Base-by-base conservation (phyloP, 2,113 vertebrate species). In the Chroicocephalus ridibundus region DNA sequence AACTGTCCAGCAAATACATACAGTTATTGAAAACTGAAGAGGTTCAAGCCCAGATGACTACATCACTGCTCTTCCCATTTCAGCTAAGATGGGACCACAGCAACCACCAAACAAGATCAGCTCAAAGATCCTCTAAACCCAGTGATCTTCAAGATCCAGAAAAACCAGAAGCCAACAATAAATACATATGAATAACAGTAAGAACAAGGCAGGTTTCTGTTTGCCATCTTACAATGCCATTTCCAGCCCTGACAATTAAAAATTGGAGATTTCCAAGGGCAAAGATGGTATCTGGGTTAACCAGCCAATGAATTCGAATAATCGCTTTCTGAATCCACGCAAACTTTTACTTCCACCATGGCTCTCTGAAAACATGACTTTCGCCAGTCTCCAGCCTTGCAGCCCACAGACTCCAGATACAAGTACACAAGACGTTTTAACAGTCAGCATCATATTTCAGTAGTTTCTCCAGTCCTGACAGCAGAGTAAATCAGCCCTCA, bases 311-410 rank as follows among this genome's bases (percentile, higher is more conserved):
- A 74, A 70, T 62, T 29, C 3, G 10, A 88, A 22, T 2, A 57
- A n/a, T 3, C 4, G 1, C 26, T n/a, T 83, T 58, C 32, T 84
- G 42, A 81, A 70, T 25, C 19, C 15, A 51, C 0, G 1, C 4
- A 54, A 66, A 42, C 20, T 42, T 84, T 46, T n/a, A 55, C 24
- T 81, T 42, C 46, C 13, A 66, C 20, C 9, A 10, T 0, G 0
- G 51, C 19, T 27, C 58, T 57, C 68, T 60, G 26, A 19, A 94
- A 54, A 69, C 17, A 12, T 10, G 16, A 13, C 17, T 22, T 20
- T 34, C 25, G 40, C 15, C n/a, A 64, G 24, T 3, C 18, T 86
- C 54, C 46, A 90, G 31, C 32, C 47, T 51, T 34, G 12, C 24
- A 54, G 38, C 46, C 36, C 44, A 31, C 8, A 71, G 16, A 46